Conservation (phyloP, 2,797 vertebrate genomes). For the Xenopus petersii region DNA sequence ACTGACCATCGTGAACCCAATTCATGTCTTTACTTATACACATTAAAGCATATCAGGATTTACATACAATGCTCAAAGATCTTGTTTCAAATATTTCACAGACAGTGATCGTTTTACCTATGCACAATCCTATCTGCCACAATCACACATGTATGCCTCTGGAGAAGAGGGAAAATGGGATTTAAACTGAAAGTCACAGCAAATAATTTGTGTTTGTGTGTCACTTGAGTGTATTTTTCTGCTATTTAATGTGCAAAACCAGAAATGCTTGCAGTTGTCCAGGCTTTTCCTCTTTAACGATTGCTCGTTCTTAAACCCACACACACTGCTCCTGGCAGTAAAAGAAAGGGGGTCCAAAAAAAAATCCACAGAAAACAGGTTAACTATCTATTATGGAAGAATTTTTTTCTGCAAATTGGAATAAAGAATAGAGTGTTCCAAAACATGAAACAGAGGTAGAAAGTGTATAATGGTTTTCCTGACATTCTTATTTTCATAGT, state of each 20-base stretch:
- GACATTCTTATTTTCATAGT: constrained; percentile 56
- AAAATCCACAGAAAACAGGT: constrained; percentile 24
- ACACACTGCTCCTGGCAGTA: constrained; percentile 36
- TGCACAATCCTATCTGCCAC: constrained; percentile 46
- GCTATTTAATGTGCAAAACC: constrained; percentile 43
- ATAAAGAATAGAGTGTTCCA: constrained; percentile 74
- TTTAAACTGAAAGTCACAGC: constrained; percentile 10
- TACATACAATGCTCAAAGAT: constrained; percentile 61
- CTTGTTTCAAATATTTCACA: constrained; percentile 57
- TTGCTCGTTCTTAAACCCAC: constrained; percentile 23
- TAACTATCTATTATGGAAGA: constrained; percentile 58
- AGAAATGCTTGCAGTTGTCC: constrained; percentile 47
- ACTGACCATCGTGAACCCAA: constrained; percentile 60
- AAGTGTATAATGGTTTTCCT: constrained; percentile 78
- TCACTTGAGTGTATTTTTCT: constrained; percentile 19
- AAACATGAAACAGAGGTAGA: constrained; percentile 80
- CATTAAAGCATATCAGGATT: constrained; percentile 58
- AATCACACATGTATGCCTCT: constrained; percentile 27
- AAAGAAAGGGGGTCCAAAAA: constrained; percentile 8
- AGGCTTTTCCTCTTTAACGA: constrained; percentile 29
- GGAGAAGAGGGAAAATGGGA: constrained; percentile 9
- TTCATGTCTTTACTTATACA: constrained; percentile 58
- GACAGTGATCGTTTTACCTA: constrained; percentile 48
- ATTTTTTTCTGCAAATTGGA: constrained; percentile 70
- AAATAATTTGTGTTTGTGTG: constrained; percentile 42